A percentile compares a stretch with the other conserved stretches of the same genome.
Evolutionary conservation across 2,797 vertebrate genomes (phyloP).

Genomic region (Botia almorhae): DNA sequence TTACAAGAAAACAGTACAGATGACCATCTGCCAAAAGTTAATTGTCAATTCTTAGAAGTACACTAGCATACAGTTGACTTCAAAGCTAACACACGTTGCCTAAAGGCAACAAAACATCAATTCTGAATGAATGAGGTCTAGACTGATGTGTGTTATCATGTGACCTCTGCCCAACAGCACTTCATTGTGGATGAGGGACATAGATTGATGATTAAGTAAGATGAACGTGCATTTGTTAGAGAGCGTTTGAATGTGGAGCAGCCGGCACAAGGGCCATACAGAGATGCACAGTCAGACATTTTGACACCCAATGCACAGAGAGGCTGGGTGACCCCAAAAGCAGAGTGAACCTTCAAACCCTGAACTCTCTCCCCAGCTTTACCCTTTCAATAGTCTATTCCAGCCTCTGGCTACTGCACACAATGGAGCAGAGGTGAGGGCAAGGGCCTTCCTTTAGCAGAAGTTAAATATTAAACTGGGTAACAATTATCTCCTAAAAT

Average conservation of each 20-base stretch:
- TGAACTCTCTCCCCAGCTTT: conserved; percentile 30
- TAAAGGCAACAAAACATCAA: background rate
- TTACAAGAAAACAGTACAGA: background rate
- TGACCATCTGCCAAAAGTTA: background rate
- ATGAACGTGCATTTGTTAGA: background rate
- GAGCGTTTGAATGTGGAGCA: conserved; percentile 42
- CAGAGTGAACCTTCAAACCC: conserved; percentile 36
- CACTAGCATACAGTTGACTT: background rate
- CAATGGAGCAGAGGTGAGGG: conserved; percentile 28
- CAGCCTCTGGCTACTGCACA: conserved; percentile 26
- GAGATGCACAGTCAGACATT: conserved; percentile 70
- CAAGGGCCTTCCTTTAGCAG: conserved; percentile 9
- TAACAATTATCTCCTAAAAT: conserved; percentile 29
- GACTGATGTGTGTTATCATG: background rate
- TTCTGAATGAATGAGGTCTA: background rate
- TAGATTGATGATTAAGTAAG: background rate
- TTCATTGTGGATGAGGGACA: background rate
- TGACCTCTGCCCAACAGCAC: conserved; percentile 11
- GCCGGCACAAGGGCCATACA: conserved; percentile 67
- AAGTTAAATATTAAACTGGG: conserved; percentile 31
- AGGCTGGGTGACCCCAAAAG: conserved; percentile 65
- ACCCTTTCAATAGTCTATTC: conserved; percentile 14
- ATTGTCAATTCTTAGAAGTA: background rate
- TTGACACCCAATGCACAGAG: conserved; percentile 68
- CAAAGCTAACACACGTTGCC: background rate